Evolutionary conservation across 1,140 invertebrate species (phyloP).

Genomic region (Drosophila nebulosa): DNA sequence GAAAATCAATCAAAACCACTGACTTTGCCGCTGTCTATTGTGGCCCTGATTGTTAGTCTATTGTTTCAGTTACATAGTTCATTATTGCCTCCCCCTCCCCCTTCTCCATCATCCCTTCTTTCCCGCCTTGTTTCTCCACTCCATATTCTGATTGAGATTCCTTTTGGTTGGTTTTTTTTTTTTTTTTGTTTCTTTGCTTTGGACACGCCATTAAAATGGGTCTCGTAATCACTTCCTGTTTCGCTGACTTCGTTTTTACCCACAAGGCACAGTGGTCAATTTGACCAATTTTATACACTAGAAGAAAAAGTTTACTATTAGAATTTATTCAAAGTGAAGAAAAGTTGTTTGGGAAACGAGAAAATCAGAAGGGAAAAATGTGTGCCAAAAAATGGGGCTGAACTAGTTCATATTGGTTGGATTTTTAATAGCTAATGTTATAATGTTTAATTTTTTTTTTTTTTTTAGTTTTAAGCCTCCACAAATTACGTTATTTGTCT

Average conservation of each 20-base stretch:
- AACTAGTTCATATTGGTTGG: too few species aligned
- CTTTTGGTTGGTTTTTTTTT: background rate
- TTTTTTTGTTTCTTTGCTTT: constrained; percentile 51
- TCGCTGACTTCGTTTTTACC: constrained; percentile 5
- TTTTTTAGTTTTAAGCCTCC: too few species aligned
- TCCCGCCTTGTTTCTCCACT: background rate
- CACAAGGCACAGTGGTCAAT: background rate
- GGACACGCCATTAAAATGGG: constrained; percentile 66
- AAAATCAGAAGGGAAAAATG: too few species aligned
- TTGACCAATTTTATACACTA: too few species aligned
- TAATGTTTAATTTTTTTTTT: too few species aligned
- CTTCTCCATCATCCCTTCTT: too few species aligned
- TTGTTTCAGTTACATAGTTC: constrained; percentile 61
- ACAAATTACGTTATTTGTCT: too few species aligned
- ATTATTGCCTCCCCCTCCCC: constrained; percentile 56
- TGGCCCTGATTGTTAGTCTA: constrained; percentile 53
- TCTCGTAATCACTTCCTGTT: constrained; percentile 72
- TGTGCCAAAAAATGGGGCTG: too few species aligned
- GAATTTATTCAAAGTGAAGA: too few species aligned
- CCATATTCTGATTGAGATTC: background rate
- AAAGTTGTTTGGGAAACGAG: too few species aligned
- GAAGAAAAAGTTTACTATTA: too few species aligned
- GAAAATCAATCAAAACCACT: constrained; percentile 49
- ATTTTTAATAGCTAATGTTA: too few species aligned
- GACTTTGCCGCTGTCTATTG: constrained; percentile 25